These are phyloP conservation scores for Pyrgilauda ruficollis DNA, from an alignment of 2,113 vertebrate species.

Conservation along the genomic window DNA sequence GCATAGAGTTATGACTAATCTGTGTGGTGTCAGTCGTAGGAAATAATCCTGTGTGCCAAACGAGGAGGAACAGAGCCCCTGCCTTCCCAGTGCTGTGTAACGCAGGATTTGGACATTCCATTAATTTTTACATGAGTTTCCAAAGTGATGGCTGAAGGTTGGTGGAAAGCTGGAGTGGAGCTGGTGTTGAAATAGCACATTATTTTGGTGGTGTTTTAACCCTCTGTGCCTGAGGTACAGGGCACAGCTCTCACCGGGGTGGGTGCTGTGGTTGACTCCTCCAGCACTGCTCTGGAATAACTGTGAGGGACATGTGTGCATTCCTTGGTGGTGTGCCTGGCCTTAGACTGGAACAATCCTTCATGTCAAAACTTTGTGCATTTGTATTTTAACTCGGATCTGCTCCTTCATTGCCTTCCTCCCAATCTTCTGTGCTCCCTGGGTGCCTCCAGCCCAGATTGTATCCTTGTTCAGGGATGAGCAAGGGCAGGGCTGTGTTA, in stretches of 20 bases:
- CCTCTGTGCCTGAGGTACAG: fast-evolving
- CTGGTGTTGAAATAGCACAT: neutral
- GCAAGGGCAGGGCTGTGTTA: neutral
- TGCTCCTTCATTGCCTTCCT: neutral
- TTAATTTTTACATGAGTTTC: fast-evolving
- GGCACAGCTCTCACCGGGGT: fast-evolving
- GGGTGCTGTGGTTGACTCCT: neutral
- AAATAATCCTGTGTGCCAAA: neutral
- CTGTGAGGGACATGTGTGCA: neutral
- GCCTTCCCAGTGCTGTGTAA: neutral
- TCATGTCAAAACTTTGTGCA: neutral
- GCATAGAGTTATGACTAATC: neutral
- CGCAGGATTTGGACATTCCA: neutral
- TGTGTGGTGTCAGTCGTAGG: neutral
- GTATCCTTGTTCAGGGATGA: neutral
- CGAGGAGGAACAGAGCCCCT: neutral
- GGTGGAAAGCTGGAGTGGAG: neutral
- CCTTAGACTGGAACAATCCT: neutral
- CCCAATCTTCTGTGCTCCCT: neutral
- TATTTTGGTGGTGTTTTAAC: neutral
- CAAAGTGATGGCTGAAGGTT: fast-evolving
- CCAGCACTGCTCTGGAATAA: neutral
- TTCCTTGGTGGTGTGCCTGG: neutral
- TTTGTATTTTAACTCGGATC: neutral
- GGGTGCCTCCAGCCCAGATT: neutral